These are phyloP conservation scores for Parnassius mnemosyne DNA, from an alignment of 2,888 invertebrate species.

Conservation along the genomic window DNA sequence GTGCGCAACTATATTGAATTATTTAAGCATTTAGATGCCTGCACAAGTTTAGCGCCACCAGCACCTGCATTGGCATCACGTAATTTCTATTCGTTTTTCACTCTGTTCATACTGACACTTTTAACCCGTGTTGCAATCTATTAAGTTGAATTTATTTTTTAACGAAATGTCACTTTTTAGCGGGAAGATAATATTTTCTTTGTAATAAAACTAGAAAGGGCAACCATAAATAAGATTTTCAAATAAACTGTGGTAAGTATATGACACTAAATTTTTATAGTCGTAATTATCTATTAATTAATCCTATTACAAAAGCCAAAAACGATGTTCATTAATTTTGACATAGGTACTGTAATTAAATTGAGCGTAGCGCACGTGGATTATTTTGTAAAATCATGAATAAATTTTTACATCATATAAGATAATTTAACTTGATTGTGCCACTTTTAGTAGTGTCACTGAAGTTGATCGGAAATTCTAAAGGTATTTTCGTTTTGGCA, in stretches of 20 bases:
- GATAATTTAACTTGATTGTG: too few species aligned
- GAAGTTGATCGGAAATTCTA: too few species aligned
- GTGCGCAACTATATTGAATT: conserved; percentile 80
- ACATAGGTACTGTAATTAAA: too few species aligned
- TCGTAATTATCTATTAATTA: background rate
- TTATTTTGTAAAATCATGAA: too few species aligned
- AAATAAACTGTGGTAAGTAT: background rate
- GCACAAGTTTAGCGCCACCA: conserved; percentile 49
- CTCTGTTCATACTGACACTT: conserved; percentile 45
- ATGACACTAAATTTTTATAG: background rate
- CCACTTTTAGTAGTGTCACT: too few species aligned
- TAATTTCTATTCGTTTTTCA: conserved; percentile 48
- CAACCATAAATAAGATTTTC: background rate
- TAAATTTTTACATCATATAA: too few species aligned
- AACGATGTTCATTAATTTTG: too few species aligned
- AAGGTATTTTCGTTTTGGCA: too few species aligned
- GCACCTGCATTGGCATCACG: conserved; percentile 40
- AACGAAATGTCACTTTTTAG: background rate
- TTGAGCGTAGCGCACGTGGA: too few species aligned
- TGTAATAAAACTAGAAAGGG: background rate
- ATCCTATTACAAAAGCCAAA: too few species aligned
- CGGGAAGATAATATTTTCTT: background rate
- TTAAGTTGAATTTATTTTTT: conserved; percentile 30
- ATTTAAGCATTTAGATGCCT: conserved; percentile 67
- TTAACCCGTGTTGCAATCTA: conserved; percentile 45